phyloP scores from a whole-genome alignment of 2,888 invertebrate genomes.

The Tipula confusa region DNA sequence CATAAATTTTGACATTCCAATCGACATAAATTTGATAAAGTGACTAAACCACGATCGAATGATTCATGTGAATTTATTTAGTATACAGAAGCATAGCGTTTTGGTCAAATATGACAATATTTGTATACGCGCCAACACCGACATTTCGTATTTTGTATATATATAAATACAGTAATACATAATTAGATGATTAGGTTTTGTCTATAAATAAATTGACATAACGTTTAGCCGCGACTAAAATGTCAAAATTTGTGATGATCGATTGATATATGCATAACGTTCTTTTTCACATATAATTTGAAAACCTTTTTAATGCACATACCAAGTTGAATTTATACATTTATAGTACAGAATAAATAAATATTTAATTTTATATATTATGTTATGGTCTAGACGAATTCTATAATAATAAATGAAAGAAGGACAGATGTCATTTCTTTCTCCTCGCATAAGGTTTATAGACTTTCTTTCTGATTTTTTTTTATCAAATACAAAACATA shows the following conservation, averaged over 20 bases:
- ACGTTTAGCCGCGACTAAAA: background rate
- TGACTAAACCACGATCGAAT: background rate
- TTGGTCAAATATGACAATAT: background rate
- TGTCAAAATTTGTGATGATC: background rate
- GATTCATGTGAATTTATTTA: background rate
- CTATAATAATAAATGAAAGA: background rate
- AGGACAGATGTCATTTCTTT: background rate
- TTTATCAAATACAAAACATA: background rate
- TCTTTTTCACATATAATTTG: background rate
- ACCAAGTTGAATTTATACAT: background rate
- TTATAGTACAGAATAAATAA: background rate
- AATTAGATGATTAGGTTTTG: conserved; percentile 12
- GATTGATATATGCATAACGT: background rate
- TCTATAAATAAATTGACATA: background rate
- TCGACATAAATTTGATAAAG: background rate
- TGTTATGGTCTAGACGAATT: background rate
- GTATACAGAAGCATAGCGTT: background rate
- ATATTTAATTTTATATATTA: background rate
- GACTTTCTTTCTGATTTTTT: background rate
- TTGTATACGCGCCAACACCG: background rate
- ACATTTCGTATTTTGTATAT: background rate
- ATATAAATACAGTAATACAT: background rate
- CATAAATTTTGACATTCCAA: background rate
- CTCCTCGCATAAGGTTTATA: background rate
- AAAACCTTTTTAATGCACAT: background rate